Percentiles rank a stretch among this genome's conserved stretches.
Conservation (phyloP, 2,888 invertebrate species). For the Proisotoma minuta region DNA sequence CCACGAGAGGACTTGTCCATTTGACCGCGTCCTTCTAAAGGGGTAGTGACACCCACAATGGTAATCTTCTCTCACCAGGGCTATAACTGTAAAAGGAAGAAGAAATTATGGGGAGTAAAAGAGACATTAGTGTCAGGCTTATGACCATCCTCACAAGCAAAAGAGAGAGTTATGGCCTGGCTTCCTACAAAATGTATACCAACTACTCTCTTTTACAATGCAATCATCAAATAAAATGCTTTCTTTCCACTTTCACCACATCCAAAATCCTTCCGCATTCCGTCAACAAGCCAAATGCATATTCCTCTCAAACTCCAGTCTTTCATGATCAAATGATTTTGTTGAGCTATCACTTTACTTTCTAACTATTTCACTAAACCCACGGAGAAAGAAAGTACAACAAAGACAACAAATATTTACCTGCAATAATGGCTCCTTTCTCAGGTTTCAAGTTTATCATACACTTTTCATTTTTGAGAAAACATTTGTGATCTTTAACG, state of each 20-base stretch:
- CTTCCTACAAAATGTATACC: neutral
- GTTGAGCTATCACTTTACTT: no score
- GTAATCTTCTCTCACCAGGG: constrained; percentile 39
- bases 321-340: no score
- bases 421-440: constrained; percentile 30
- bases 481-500: constrained; percentile 29
- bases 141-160: constrained; percentile 24
- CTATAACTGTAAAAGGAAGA: constrained; percentile 28
- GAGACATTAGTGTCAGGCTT: constrained; percentile 40
- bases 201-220: neutral
- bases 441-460: constrained; percentile 26
- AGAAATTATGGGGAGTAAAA: constrained; percentile 28
- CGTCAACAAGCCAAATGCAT: no score
- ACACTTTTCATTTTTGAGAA: constrained; percentile 36
- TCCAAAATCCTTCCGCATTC: neutral
- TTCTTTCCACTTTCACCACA: neutral
- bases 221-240: neutral
- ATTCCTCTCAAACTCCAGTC: no score
- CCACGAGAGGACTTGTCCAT: constrained; percentile 35
- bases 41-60: constrained; percentile 44
- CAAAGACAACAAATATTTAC: constrained; percentile 24
- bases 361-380: no score
- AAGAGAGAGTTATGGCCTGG: constrained; percentile 33
- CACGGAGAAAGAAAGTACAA: no score
- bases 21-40: constrained; percentile 30